Evolutionary conservation across 2,113 vertebrate genomes (phyloP).

Genomic region (Varanus salvator): DNA sequence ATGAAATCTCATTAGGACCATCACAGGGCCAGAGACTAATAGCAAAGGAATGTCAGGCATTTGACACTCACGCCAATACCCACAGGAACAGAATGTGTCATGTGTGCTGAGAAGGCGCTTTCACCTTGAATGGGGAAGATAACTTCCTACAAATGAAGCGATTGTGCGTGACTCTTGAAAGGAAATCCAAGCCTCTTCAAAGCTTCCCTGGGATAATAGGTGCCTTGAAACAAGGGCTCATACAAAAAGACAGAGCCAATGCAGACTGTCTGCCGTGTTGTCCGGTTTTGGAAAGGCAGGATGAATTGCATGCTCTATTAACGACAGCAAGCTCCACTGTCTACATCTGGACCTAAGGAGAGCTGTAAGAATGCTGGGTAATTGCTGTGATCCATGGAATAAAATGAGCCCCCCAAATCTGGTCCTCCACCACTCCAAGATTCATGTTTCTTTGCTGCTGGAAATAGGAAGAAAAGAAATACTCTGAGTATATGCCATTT

Average conservation of each 20-base stretch:
- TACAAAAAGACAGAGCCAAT: slow-evolving; percentile 63
- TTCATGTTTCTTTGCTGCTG: slow-evolving; percentile 60
- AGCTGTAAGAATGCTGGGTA: slow-evolving; percentile 73
- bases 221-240: slow-evolving; percentile 48
- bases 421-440: slow-evolving; percentile 54
- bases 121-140: slow-evolving; percentile 52
- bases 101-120: slow-evolving; percentile 46
- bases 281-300: slow-evolving; percentile 48
- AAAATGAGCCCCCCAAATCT: slow-evolving; percentile 47
- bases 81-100: slow-evolving; percentile 32
- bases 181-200: slow-evolving; percentile 60
- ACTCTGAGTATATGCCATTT: too few species aligned
- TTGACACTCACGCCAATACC: slow-evolving; percentile 26
- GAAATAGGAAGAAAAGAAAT: slow-evolving; percentile 32
- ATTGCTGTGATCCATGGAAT: slow-evolving; percentile 61
- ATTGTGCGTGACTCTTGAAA: slow-evolving; percentile 51
- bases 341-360: slow-evolving; percentile 77
- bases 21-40: slow-evolving; percentile 19
- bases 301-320: slow-evolving; percentile 68
- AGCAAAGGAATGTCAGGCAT: background rate
- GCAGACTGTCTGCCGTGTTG: slow-evolving; percentile 47
- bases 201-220: slow-evolving; percentile 55
- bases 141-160: slow-evolving; percentile 61
- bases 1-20: slow-evolving; percentile 24
- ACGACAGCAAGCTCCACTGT: slow-evolving; percentile 74